Percentiles rank a stretch among this genome's conserved stretches.
Evolutionary conservation across 53 echinoderm and acorn worm genomes (phyloP).

Genomic region (Astropecten irregularis): DNA sequence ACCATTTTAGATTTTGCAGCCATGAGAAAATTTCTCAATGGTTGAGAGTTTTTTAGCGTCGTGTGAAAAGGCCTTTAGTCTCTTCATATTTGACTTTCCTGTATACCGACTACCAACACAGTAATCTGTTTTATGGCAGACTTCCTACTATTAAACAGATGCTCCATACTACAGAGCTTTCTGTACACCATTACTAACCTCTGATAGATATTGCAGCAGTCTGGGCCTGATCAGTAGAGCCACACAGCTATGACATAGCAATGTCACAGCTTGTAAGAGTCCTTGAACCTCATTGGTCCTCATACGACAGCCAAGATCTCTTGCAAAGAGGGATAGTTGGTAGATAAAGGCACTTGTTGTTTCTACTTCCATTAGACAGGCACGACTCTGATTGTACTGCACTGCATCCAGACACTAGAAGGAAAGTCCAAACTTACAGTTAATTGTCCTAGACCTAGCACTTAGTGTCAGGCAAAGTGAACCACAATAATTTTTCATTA

Average conservation of each 20-base stretch:
- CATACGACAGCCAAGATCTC: constrained; percentile 82
- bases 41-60: too few relatives aligned
- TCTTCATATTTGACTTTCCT: too few relatives aligned
- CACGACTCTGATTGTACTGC: constrained; percentile 67
- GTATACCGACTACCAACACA: too few relatives aligned
- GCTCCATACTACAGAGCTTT: too few relatives aligned
- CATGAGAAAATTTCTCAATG: too few relatives aligned
- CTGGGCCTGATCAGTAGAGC: constrained; percentile 89
- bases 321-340: constrained; percentile 74
- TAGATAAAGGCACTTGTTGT: constrained; percentile 75
- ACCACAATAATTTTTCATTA: too few relatives aligned
- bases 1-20: too few relatives aligned
- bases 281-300: constrained; percentile 51
- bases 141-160: too few relatives aligned
- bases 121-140: too few relatives aligned
- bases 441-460: too few relatives aligned
- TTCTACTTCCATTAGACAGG: constrained; percentile 78
- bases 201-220: constrained; percentile 81
- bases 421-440: neutral
- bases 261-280: constrained; percentile 61
- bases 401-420: constrained; percentile 89
- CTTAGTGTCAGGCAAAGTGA: too few relatives aligned
- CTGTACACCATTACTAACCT: constrained; percentile 62
- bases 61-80: too few relatives aligned
- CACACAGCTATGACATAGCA: constrained; percentile 76